Percentiles rank a stretch among this genome's conserved stretches.
These are phyloP conservation scores for Luehdorfia chinensis DNA, from an alignment of 1,140 invertebrate species.

Conservation along the genomic window DNA sequence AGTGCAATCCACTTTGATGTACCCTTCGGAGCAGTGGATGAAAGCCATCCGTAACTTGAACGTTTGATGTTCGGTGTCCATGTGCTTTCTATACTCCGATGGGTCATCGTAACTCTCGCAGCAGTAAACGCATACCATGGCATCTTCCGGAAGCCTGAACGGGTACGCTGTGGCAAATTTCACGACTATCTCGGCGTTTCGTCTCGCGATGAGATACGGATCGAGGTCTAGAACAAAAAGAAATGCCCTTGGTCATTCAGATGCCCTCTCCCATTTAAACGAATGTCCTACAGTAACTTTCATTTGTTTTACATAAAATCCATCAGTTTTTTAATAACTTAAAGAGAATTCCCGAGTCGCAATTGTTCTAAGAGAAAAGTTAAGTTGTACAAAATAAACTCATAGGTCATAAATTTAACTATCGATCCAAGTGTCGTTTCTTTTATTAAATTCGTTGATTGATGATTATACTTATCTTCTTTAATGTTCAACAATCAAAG, in stretches of 20 bases:
- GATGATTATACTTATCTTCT: too few relatives aligned
- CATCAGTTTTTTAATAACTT: too few relatives aligned
- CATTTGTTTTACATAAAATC: too few relatives aligned
- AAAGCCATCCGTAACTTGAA: slow-evolving; percentile 44
- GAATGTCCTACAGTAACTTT: too few relatives aligned
- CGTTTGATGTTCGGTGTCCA: slow-evolving; percentile 40
- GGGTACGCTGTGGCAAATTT: slow-evolving; percentile 55
- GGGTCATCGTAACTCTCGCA: slow-evolving; percentile 46
- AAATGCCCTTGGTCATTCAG: slow-evolving; percentile 51
- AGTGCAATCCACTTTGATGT: slow-evolving; percentile 52
- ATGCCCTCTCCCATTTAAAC: slow-evolving; percentile 27
- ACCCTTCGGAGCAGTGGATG: slow-evolving; percentile 41
- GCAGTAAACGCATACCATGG: slow-evolving; percentile 60
- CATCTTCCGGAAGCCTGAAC: slow-evolving; percentile 54
- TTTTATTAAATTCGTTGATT: too few relatives aligned
- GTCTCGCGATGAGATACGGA: slow-evolving; percentile 48
- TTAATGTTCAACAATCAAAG: too few relatives aligned
- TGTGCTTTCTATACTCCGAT: slow-evolving; percentile 41
- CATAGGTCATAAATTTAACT: too few relatives aligned
- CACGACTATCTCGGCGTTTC: slow-evolving; percentile 58
- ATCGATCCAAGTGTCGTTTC: too few relatives aligned
- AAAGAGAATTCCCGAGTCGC: too few relatives aligned
- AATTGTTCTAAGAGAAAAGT: too few relatives aligned
- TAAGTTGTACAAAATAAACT: too few relatives aligned
- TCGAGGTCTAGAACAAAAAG: slow-evolving; percentile 67